Conservation (phyloP, 2,888 invertebrate species). For the Lamellibrachia columna region DNA sequence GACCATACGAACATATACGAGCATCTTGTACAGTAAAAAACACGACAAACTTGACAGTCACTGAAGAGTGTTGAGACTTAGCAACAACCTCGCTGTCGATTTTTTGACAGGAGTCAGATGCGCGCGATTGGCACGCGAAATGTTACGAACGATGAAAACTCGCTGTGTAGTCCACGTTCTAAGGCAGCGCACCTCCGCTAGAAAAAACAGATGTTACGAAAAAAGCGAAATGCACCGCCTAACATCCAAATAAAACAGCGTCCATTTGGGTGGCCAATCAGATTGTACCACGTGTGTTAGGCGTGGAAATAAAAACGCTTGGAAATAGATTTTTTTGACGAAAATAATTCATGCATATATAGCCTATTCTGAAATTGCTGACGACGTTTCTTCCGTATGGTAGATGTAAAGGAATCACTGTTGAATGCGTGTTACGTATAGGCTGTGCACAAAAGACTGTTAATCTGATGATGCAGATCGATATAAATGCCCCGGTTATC, state of each 20-base stretch:
- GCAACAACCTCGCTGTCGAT: not conserved
- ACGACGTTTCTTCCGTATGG: no score
- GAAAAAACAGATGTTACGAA: not conserved
- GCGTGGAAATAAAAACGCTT: not conserved
- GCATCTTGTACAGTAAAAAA: not conserved
- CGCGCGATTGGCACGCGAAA: not conserved
- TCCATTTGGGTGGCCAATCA: not conserved
- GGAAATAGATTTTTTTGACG: not conserved
- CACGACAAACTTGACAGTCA: not conserved
- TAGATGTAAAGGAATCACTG: not conserved
- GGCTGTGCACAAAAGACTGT: not conserved
- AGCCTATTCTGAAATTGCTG: no score
- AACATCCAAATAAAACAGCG: slow-evolving; percentile 9
- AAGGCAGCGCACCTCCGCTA: not conserved
- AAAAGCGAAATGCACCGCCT: not conserved
- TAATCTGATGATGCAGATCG: not conserved
- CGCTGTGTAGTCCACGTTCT: not conserved
- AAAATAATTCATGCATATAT: no score
- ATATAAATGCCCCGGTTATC: not conserved
- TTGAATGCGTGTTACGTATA: not conserved
- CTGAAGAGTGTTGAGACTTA: not conserved
- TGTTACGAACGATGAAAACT: not conserved
- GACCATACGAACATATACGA: not conserved
- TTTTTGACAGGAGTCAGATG: not conserved
- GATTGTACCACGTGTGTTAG: not conserved